Evolutionary conservation across 2,888 invertebrate genomes (phyloP).

Genomic region (Cantharis lateralis): DNA sequence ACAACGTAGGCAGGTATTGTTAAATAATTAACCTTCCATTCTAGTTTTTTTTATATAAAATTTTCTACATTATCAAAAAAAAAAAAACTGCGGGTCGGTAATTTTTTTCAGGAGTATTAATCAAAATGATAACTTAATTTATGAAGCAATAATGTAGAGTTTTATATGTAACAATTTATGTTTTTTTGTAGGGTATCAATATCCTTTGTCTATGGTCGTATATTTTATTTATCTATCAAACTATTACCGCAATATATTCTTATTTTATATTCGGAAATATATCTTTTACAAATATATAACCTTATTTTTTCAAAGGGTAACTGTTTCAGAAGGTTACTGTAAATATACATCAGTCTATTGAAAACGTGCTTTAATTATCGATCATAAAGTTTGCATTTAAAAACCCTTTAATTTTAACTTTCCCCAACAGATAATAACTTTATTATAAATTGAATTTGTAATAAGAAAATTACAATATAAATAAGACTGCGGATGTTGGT

Average conservation of each 20-base stretch:
- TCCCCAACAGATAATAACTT: background rate
- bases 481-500: background rate
- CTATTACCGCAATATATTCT: background rate
- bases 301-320: background rate
- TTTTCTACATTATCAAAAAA: no score
- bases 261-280: background rate
- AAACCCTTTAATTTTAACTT: background rate
- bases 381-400: background rate
- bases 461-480: conserved; percentile 20
- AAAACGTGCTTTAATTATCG: background rate
- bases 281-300: background rate
- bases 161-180: background rate
- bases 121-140: background rate
- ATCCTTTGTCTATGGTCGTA: background rate
- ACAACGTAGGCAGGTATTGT: background rate
- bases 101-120: background rate
- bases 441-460: conserved; percentile 9
- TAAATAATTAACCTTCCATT: no score
- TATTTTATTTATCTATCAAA: background rate
- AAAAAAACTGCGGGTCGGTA: background rate
- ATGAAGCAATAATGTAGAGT: background rate
- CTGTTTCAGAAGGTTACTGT: background rate
- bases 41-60: no score
- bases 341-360: background rate
- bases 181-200: background rate